These are phyloP conservation scores for Caenorhabditis japonica DNA, from an alignment of 2,888 invertebrate genomes.

Conservation along the genomic window DNA sequence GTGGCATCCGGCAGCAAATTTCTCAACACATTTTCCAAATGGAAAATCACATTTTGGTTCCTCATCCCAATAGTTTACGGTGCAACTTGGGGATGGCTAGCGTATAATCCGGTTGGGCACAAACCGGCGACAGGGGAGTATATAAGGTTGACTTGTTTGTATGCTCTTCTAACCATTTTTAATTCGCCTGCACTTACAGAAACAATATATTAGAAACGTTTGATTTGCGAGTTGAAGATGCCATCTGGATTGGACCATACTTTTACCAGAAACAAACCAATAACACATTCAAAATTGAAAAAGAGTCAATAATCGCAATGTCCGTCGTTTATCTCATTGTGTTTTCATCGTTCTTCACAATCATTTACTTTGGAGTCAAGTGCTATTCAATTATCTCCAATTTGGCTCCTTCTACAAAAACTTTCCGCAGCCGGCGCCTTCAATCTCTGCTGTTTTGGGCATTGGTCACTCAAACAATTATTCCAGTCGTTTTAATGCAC, in stretches of 20 bases:
- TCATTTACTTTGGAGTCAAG: conserved; percentile 30
- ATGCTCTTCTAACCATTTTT: too few species aligned
- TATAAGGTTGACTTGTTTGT: too few species aligned
- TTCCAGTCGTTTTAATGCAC: conserved; percentile 37
- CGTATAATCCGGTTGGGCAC: conserved; percentile 24
- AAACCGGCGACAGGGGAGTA: conserved; percentile 20
- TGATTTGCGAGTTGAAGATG: conserved; percentile 15
- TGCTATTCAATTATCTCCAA: conserved; percentile 22
- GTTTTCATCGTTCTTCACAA: conserved; percentile 18
- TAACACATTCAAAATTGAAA: conserved; percentile 8
- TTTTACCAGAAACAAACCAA: conserved; percentile 21
- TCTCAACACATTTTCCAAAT: not conserved
- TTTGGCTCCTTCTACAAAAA: conserved; percentile 14
- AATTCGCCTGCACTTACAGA: too few species aligned
- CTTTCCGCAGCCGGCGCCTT: conserved; percentile 13
- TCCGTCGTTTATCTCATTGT: conserved; percentile 19
- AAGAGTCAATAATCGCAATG: conserved; percentile 13
- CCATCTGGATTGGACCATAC: conserved; percentile 31
- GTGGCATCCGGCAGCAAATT: conserved; percentile 22
- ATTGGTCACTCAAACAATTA: conserved; percentile 29
- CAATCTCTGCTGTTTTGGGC: conserved; percentile 37
- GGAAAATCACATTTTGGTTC: conserved; percentile 9
- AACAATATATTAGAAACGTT: conserved; percentile 27
- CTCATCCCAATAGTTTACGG: conserved; percentile 12
- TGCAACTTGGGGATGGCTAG: conserved; percentile 18